These are phyloP conservation scores for Aphyosemion australe DNA, from an alignment of 2,113 vertebrate genomes.

Conservation along the genomic window DNA sequence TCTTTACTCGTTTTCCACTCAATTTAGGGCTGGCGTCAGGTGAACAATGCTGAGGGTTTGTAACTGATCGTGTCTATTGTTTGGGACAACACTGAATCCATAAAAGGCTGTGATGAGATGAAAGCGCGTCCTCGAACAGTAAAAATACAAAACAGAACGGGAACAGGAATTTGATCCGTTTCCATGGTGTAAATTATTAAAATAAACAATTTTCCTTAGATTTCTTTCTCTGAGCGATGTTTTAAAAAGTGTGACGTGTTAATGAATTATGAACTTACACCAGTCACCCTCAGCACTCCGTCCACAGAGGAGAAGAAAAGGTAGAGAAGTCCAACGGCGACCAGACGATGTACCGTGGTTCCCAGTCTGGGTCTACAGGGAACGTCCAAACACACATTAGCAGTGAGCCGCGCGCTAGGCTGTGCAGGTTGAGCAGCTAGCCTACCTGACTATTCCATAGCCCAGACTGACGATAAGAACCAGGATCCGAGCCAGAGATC, in stretches of 20 bases:
- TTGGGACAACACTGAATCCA: not conserved
- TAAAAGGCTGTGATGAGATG: too few relatives aligned
- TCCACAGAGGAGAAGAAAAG: conserved; percentile 94
- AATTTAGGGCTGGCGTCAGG: too few relatives aligned
- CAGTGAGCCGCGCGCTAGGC: not conserved
- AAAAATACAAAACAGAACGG: too few relatives aligned
- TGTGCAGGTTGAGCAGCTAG: conserved; percentile 21
- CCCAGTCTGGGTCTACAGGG: conserved; percentile 87
- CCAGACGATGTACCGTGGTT: conserved; percentile 90
- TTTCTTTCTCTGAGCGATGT: too few relatives aligned
- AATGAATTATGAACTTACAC: conserved; percentile 78
- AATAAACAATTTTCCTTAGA: too few relatives aligned
- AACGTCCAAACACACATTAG: not conserved
- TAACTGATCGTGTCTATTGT: not conserved
- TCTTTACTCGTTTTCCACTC: too few relatives aligned
- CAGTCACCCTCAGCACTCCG: conserved; percentile 92
- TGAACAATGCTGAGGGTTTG: too few relatives aligned
- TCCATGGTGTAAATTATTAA: too few relatives aligned
- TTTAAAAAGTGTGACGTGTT: not conserved
- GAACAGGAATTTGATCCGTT: too few relatives aligned
- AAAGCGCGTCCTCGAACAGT: too few relatives aligned
- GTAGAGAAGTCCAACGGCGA: conserved; percentile 90
- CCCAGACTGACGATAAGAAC: conserved; percentile 95
- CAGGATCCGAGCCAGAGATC: conserved; percentile 90
- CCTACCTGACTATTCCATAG: conserved; percentile 95